Conservation (phyloP, 2,797 vertebrate genomes). For the Labeo calbasu region DNA sequence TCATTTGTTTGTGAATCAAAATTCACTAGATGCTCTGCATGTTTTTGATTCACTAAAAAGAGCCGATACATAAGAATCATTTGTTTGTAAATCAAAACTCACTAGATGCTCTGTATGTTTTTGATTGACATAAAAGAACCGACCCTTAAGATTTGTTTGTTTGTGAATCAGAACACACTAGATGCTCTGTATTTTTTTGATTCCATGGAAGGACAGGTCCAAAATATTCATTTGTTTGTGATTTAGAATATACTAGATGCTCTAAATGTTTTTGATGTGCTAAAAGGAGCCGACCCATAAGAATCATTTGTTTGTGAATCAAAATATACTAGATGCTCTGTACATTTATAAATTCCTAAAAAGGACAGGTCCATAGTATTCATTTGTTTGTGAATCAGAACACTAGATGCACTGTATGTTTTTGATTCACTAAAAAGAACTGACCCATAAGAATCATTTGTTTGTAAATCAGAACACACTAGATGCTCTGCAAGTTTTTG, state of each 20-base stretch:
- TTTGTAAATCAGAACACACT: background rate
- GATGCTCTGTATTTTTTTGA: no score
- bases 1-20: background rate
- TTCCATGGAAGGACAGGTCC: background rate
- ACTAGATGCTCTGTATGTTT: background rate
- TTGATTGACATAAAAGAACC: background rate
- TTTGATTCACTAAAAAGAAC: no score
- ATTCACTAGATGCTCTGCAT: background rate
- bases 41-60: background rate
- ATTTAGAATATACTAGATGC: background rate
- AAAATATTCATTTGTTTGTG: background rate
- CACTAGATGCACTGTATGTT: background rate
- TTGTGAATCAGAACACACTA: background rate
- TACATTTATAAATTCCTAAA: background rate
- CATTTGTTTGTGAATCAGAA: background rate
- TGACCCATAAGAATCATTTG: background rate
- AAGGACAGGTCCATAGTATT: background rate
- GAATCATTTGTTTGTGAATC: background rate
- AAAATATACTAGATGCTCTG: background rate
- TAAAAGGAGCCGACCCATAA: no score
- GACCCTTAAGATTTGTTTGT: background rate
- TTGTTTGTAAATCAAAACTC: background rate
- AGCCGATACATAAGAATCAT: background rate
- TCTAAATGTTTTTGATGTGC: background rate
- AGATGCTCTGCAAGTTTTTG: no score